phyloP scores from a whole-genome alignment of 2,797 vertebrate species.

The Meda fulgida region DNA sequence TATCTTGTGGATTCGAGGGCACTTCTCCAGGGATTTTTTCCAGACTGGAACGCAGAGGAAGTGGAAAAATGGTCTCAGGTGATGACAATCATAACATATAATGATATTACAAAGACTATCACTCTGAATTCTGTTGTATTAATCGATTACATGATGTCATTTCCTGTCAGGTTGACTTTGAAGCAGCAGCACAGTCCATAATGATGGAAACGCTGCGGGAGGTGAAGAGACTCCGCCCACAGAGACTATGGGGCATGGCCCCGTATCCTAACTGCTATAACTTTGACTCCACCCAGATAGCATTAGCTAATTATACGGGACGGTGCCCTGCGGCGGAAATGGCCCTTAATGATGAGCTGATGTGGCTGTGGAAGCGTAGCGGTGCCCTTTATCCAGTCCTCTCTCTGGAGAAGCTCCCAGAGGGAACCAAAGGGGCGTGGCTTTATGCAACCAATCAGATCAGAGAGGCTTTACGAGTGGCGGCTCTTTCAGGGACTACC shows the following conservation, averaged over 20 bases:
- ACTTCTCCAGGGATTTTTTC: slow-evolving; percentile 76
- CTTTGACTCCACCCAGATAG: slow-evolving; percentile 67
- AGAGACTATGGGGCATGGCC: slow-evolving; percentile 81
- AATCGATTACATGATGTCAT: neutral
- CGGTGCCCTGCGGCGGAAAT: slow-evolving; percentile 76
- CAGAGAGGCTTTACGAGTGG: slow-evolving; percentile 78
- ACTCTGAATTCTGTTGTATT: slow-evolving; percentile 1
- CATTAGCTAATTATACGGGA: slow-evolving; percentile 74
- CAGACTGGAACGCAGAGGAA: slow-evolving; percentile 76
- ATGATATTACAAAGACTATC: neutral
- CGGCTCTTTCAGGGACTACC: slow-evolving; percentile 66
- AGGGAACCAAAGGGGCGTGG: slow-evolving; percentile 69
- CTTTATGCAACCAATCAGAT: slow-evolving; percentile 77
- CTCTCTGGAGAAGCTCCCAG: slow-evolving; percentile 75
- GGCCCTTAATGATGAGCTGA: slow-evolving; percentile 78
- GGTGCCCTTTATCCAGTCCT: slow-evolving; percentile 79
- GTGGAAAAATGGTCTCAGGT: slow-evolving; percentile 83
- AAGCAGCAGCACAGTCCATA: slow-evolving; percentile 79
- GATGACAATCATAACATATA: slow-evolving; percentile 37
- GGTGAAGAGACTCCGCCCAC: slow-evolving; percentile 76
- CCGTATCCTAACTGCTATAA: slow-evolving; percentile 80
- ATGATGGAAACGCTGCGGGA: slow-evolving; percentile 79
- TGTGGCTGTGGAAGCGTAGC: slow-evolving; percentile 81
- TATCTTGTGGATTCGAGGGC: slow-evolving; percentile 76
- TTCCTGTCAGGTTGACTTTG: slow-evolving; percentile 79